Evolutionary conservation across 1,140 invertebrate species (phyloP), one percentile per base, ranked within the genome.

Genomic region (Sinonovacula constricta): DNA sequence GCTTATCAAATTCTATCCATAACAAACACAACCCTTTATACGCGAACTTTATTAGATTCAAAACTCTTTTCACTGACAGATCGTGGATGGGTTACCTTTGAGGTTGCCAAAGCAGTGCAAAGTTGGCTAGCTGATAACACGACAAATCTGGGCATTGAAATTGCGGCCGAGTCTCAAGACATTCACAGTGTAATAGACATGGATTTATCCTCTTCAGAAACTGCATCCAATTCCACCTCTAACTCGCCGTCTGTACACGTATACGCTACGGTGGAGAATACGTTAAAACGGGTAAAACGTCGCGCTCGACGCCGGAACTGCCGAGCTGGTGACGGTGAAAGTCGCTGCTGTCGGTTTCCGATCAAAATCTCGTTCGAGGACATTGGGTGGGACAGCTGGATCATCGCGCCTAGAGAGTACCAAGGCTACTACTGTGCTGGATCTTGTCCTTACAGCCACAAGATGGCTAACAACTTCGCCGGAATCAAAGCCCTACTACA

Each of bases 321-420:
- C 51, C 59, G 56, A 5, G 67, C 75, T 53, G 79, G 68, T 7
- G 85, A 88, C 51, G 83, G 84, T 2, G 85, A 89, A 74, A 83
- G 56, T 26, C 79, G 81, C 28, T 89, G 88, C 71, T 89, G 88
- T 71, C 71, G 86, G 0, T 86, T 85, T 70, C 83, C 79, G 45
- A 85, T 86, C 18, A 79, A 80, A 49, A 84, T 89, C 45, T 83
- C 80, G 28, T 89, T 89, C 78, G 68, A 67, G 63, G 88, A 87
- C 56, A 85, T 89, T 67, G 81, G 81, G 30, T 89, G 86, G 87
- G 80, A 87, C 69, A 77, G 84, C 56, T 89, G 88, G 88, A 81
- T 89, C 31, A 65, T 89, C 3, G 81, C 80, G 33, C 88, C 88
- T n/a, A 66, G 56, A 28, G 83, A 81, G 5, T 89, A 87, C 63